Evolutionary conservation across 1,140 invertebrate species (phyloP), one percentile per base, ranked within the genome.

Genomic region (Listronotus bonariensis): DNA sequence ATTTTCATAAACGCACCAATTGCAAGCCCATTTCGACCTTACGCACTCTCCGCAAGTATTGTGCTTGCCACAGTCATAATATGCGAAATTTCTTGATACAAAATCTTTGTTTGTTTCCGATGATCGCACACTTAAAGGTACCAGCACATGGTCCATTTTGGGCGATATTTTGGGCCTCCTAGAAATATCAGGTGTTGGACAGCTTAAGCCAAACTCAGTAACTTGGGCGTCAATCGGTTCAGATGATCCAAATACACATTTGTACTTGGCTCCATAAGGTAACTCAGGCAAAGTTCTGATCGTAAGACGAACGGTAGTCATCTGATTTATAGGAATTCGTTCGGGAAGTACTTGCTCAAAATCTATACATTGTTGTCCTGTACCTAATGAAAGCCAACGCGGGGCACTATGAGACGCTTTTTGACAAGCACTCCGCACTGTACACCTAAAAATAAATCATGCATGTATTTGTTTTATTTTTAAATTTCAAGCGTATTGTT

Each of bases 1-100:
- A 78, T 97, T 97, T 72, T 96, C 93, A 77, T 94, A 95, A 52
- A 97, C 91, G 80, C 96, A 98, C 96, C 96, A 97, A 74, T 92
- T 95, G 74, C 94, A 97, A 3, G 89, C 88, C 94, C 94, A 97
- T 68, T 91, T 87, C 55, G 92, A 92, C 72, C 87, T 87, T 5
- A 96, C 92, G 79, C 94, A 97, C 36, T 89, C 87, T 43, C 87
- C 86, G 78, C 94, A 96, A 69, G 91, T 92, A 10, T 83, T 87
- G 77, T 98, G 95, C 59, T 88, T 86, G 7, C 89, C 89, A 77
- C 96, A 98, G 79, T 98, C 94, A 79, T 93, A 98, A 77, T 93
- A 97, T 11, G 93, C 93, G 80, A 98, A 97, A 78, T 91, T 91
- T 52, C 91, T 84, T 1, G 92, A 94, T 4, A 97, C 95, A 83